Percentiles rank a stretch among this genome's conserved stretches.
Conservation (phyloP, 2,113 vertebrate species). For the Ailuropoda melanoleuca region DNA sequence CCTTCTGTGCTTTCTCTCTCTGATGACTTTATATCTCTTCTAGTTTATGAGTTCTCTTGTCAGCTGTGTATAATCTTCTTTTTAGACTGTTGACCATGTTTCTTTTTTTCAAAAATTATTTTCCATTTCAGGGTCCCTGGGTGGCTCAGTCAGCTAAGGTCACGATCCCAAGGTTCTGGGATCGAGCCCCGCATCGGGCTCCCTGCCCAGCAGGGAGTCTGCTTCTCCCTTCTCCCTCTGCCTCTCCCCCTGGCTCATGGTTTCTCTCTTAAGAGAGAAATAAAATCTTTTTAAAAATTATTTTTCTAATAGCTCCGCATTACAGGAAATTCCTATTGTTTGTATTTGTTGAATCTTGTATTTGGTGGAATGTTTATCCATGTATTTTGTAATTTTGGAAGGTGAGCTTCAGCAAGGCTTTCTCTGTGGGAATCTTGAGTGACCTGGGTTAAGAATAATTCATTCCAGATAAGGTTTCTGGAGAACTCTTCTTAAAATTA, state of each 20-base stretch:
- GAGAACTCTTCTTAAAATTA: slow-evolving; percentile 15
- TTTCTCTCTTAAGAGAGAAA: background rate
- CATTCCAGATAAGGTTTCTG: background rate
- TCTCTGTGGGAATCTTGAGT: background rate
- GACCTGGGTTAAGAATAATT: background rate
- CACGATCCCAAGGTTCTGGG: background rate
- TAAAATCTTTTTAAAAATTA: background rate
- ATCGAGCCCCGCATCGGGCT: background rate
- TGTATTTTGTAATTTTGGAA: background rate
- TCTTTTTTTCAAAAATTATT: slow-evolving; percentile 19
- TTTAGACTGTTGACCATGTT: background rate
- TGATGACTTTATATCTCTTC: background rate
- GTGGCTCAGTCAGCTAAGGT: background rate
- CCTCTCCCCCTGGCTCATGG: background rate
- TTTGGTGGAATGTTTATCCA: background rate
- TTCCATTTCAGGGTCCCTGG: background rate
- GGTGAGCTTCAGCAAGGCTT: background rate
- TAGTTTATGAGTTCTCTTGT: background rate
- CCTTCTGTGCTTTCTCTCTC: background rate
- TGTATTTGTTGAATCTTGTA: background rate
- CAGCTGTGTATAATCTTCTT: background rate
- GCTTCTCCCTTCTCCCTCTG: background rate
- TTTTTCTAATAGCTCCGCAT: background rate
- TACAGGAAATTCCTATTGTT: background rate
- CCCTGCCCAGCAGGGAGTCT: background rate